These are phyloP conservation scores for Lacanobia oleracea DNA, from an alignment of 2,888 invertebrate species.

Conservation along the genomic window DNA sequence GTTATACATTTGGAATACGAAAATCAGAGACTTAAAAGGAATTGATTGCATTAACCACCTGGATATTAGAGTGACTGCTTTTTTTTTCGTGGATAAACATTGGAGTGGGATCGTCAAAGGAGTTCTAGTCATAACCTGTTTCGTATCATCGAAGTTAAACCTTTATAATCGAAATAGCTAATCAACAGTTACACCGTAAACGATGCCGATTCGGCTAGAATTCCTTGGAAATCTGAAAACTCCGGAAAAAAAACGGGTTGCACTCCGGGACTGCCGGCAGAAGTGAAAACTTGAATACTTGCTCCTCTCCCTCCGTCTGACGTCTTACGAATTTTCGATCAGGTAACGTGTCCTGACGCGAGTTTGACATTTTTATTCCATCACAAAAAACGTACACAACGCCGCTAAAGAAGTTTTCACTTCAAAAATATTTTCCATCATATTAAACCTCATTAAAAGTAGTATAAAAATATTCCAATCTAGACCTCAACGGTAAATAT, in stretches of 20 bases:
- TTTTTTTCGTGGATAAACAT: too few relatives aligned
- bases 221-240: not conserved
- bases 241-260: too few relatives aligned
- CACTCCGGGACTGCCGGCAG: too few relatives aligned
- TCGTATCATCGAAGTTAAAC: not conserved
- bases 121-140: too few relatives aligned
- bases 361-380: too few relatives aligned
- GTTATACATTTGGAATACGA: too few relatives aligned
- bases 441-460: not conserved
- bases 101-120: not conserved
- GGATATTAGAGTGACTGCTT: not conserved
- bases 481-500: conserved; percentile 33
- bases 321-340: too few relatives aligned
- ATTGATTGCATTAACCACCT: not conserved
- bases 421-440: not conserved
- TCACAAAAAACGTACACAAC: too few relatives aligned
- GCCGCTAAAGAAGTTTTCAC: too few relatives aligned
- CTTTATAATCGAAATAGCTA: not conserved
- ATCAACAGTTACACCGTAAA: not conserved
- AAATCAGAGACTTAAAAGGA: not conserved
- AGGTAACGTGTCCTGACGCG: too few relatives aligned
- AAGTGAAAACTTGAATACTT: too few relatives aligned
- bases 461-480: conserved; percentile 29
- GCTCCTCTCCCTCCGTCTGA: too few relatives aligned
- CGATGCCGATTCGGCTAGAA: not conserved